phyloP scores from a whole-genome alignment of 2,113 vertebrate species.

The Phycodurus eques region DNA sequence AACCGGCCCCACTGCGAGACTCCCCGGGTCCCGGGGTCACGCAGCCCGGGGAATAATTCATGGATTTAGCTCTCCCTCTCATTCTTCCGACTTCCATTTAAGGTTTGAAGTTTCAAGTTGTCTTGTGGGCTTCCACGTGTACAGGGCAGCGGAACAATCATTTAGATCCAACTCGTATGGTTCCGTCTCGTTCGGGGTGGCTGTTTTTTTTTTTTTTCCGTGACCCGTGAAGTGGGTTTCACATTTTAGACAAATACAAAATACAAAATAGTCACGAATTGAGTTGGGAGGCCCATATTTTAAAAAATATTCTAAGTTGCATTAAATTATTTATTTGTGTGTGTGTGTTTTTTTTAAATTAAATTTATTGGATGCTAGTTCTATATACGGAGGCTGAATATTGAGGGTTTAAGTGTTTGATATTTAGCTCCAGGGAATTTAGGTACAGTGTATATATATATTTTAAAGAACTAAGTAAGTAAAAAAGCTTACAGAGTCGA shows the following conservation, averaged over 20 bases:
- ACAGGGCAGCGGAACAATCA: not conserved
- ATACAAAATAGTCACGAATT: not conserved
- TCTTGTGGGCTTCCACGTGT: not conserved
- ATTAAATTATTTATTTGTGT: not conserved
- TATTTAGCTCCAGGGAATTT: not conserved
- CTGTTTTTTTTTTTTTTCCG: not conserved
- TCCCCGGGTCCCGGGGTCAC: constrained; percentile 37
- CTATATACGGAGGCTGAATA: not conserved
- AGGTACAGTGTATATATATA: not conserved
- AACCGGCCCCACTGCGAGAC: constrained; percentile 12
- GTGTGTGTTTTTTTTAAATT: not conserved
- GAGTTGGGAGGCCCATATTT: not conserved
- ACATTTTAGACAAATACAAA: not conserved
- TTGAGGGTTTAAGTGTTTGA: not conserved
- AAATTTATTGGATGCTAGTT: not conserved
- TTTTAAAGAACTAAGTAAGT: not conserved
- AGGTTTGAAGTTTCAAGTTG: not conserved
- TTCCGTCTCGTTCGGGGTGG: constrained; percentile 1
- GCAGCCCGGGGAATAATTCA: constrained; percentile 15
- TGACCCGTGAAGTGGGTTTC: not conserved
- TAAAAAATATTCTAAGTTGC: not conserved
- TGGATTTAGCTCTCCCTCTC: constrained; percentile 4
- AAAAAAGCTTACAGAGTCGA: not conserved
- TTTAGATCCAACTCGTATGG: not conserved
- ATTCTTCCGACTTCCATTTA: not conserved